Evolutionary conservation across 2,113 vertebrate species (phyloP), one percentile per base, ranked within the genome.

Genomic region (Charina bottae): DNA sequence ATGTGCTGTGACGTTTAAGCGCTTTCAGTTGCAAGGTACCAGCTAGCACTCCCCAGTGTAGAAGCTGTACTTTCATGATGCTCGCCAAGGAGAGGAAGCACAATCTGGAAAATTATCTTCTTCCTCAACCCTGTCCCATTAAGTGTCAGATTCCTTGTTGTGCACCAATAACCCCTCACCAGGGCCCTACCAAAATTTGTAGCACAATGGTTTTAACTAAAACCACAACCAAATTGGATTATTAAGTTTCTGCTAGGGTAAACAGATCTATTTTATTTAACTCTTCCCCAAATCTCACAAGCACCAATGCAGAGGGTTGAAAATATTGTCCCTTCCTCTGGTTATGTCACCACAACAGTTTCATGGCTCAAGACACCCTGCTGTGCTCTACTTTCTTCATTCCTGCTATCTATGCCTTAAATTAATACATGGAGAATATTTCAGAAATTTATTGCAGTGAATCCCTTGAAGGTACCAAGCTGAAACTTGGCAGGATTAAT

Each of bases 1-100:
- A 87, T 97, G 96, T 95, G 93, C 91, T 93, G 13, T 95, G 95
- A 94, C 95, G 88, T 89, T 90, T 94, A 93, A 95, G 95, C 92
- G 94, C 91, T 96, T 96, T 88, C 94, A 94, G 93, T 93, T 93
- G 95, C 93, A 96, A 95, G 94, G 95, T 58, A 53, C 93, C 94
- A 88, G 90, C 90, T 42, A 94, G 90, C 89, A 89, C 17, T 56
- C 89, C 90, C 33, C 49, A 26, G 89, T 92, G 93, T 92, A 92
- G 37, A 91, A n/a, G 83, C 0, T 94, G 85, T 85, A 72, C 94
- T 95, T 90, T 94, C 49, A 3, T 93, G 93, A 87, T 55, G 58
- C 23, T 95, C 89, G 89, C 87, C 33, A 13, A 56, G 4, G 49
- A 90, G 88, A 87, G 62, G 92, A 94, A 49, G 42, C 85, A 90